Percentiles rank a stretch among this genome's conserved stretches.
phyloP scores from a whole-genome alignment of 2,888 invertebrate genomes.

The Heliconius erato region DNA sequence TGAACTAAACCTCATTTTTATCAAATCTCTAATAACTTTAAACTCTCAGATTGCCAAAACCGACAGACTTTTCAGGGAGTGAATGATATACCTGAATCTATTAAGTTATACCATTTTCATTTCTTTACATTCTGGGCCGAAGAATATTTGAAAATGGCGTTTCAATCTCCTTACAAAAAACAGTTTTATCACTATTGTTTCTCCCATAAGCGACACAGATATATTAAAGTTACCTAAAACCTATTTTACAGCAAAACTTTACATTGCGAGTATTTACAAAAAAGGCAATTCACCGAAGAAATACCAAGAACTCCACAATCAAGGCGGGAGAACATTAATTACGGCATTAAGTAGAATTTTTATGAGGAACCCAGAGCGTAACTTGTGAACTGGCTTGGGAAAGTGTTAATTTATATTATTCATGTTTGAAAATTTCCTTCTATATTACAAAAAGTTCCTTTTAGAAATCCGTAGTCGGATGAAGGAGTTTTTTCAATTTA shows the following conservation, averaged over 20 bases:
- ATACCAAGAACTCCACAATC: conserved; percentile 37
- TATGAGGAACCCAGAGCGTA: conserved; percentile 44
- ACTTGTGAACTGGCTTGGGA: conserved; percentile 36
- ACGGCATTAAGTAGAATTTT: conserved; percentile 48
- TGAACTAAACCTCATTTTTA: too few relatives aligned
- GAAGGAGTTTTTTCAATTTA: background rate
- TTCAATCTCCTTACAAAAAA: too few relatives aligned
- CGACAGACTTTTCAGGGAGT: too few relatives aligned
- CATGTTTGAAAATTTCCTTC: conserved; percentile 32
- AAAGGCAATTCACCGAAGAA: conserved; percentile 20
- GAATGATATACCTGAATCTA: too few relatives aligned
- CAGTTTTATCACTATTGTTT: background rate
- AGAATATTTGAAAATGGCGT: too few relatives aligned
- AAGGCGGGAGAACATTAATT: conserved; percentile 48
- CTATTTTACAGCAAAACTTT: too few relatives aligned
- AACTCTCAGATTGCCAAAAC: too few relatives aligned
- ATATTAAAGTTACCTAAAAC: too few relatives aligned
- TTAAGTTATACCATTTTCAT: too few relatives aligned
- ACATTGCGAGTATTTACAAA: conserved; percentile 1
- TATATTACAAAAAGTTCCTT: conserved; percentile 22
- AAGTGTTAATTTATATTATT: conserved; percentile 49
- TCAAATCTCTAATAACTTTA: too few relatives aligned
- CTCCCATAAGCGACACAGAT: too few relatives aligned
- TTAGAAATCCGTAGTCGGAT: conserved; percentile 14
- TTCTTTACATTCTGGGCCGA: too few relatives aligned